phyloP scores from a whole-genome alignment of 1,140 invertebrate genomes.

The Dinoponera quadriceps region DNA sequence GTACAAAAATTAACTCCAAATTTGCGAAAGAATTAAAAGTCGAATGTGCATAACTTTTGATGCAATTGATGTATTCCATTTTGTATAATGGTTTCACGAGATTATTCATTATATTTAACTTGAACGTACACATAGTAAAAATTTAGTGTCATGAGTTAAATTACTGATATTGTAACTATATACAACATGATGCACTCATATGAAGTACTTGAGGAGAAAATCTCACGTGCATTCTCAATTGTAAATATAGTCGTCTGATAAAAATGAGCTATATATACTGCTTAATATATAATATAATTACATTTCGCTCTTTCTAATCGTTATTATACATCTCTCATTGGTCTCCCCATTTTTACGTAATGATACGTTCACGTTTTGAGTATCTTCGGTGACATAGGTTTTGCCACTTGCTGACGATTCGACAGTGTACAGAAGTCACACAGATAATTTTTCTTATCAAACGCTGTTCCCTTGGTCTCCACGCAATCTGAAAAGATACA shows the following conservation, averaged over 20 bases:
- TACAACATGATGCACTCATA: slow-evolving; percentile 50
- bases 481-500: slow-evolving; percentile 80
- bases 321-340: slow-evolving; percentile 52
- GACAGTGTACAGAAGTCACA: slow-evolving; percentile 83
- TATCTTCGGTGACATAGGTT: slow-evolving; percentile 79
- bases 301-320: slow-evolving; percentile 44
- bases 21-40: background rate
- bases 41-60: background rate
- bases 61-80: background rate
- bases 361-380: slow-evolving; percentile 74
- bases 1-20: background rate
- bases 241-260: slow-evolving; percentile 43
- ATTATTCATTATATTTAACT: slow-evolving; percentile 2
- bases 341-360: background rate
- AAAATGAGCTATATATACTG: slow-evolving; percentile 39
- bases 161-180: slow-evolving; percentile 54
- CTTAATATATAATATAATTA: slow-evolving; percentile 46
- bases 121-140: slow-evolving; percentile 54
- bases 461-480: slow-evolving; percentile 81
- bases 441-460: slow-evolving; percentile 83
- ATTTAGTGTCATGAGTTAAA: slow-evolving; percentile 39
- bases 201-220: slow-evolving; percentile 52
- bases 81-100: slow-evolving; percentile 26
- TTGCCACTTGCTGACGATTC: slow-evolving; percentile 77
- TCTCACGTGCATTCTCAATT: slow-evolving; percentile 18